These are phyloP conservation scores for Syrmaticus mikado DNA, from an alignment of 2,113 vertebrate species.

Conservation along the genomic window DNA sequence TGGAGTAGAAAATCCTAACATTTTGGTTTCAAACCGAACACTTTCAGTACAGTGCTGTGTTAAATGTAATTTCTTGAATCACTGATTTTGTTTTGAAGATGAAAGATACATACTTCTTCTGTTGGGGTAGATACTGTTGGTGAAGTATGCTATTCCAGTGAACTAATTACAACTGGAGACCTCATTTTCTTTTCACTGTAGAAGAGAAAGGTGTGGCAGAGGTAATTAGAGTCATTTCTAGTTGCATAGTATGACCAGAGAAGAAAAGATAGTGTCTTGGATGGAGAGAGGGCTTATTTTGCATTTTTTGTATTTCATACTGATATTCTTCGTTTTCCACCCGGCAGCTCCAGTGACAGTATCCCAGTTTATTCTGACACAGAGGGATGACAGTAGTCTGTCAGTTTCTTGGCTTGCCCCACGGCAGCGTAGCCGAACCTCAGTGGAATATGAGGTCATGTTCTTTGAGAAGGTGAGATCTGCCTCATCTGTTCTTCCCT, in stretches of 20 bases:
- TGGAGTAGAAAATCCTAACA: background rate
- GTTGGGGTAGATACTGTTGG: background rate
- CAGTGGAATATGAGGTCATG: conserved; percentile 73
- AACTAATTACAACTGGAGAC: background rate
- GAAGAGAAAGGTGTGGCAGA: conserved; percentile 13
- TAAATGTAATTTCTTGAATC: background rate
- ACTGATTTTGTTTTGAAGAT: background rate
- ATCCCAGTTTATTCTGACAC: conserved; percentile 22
- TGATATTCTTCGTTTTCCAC: background rate
- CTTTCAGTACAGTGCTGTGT: background rate
- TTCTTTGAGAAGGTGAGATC: conserved; percentile 72
- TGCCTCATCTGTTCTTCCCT: background rate
- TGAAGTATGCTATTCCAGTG: background rate
- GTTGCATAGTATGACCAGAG: conserved; percentile 34
- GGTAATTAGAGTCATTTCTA: conserved; percentile 42
- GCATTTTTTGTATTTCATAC: background rate
- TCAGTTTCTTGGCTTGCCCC: conserved; percentile 72
- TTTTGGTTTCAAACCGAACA: background rate
- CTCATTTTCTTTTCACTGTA: background rate
- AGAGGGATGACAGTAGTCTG: conserved; percentile 71
- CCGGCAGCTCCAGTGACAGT: conserved; percentile 54
- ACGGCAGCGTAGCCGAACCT: conserved; percentile 49
- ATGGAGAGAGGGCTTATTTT: background rate
- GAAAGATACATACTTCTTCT: background rate
- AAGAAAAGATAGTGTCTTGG: background rate